phyloP scores from a whole-genome alignment of 1,140 invertebrate genomes.

The Latrodectus geometricus region DNA sequence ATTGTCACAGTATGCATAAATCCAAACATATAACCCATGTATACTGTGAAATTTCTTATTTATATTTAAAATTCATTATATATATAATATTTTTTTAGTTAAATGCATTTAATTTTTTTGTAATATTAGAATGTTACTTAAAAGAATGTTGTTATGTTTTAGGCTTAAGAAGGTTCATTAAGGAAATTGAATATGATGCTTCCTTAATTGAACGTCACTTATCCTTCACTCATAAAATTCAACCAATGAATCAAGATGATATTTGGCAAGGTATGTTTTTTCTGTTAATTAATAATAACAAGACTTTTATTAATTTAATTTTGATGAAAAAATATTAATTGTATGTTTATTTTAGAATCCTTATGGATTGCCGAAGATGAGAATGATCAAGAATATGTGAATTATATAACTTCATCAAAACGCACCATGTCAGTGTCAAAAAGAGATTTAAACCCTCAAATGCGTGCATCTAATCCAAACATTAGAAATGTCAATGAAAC shows the following conservation, averaged over 20 bases:
- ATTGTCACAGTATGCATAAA: too few species aligned
- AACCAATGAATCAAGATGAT: slow-evolving; percentile 52
- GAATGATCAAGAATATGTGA: slow-evolving; percentile 35
- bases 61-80: too few species aligned
- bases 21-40: too few species aligned
- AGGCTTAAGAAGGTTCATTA: slow-evolving; percentile 68
- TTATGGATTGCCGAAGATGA: slow-evolving; percentile 56
- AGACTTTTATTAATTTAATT: too few species aligned
- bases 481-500: slow-evolving; percentile 7
- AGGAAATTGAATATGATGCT: slow-evolving; percentile 67
- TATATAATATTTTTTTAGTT: too few species aligned
- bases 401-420: neutral
- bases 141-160: neutral
- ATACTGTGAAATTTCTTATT: too few species aligned
- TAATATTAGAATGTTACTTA: too few species aligned
- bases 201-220: slow-evolving; percentile 65
- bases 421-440: slow-evolving; percentile 30
- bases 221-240: slow-evolving; percentile 26
- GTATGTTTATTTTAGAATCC: slow-evolving; percentile 27
- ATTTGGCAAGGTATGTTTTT: slow-evolving; percentile 58
- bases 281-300: too few species aligned
- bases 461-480: slow-evolving; percentile 22
- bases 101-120: too few species aligned
- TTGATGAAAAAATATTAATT: too few species aligned
- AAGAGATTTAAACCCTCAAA: slow-evolving; percentile 26